A percentile compares a stretch with the other conserved stretches of the same genome.
Conservation (phyloP, 2,888 invertebrate genomes). For the Dryadula phaetusa region DNA sequence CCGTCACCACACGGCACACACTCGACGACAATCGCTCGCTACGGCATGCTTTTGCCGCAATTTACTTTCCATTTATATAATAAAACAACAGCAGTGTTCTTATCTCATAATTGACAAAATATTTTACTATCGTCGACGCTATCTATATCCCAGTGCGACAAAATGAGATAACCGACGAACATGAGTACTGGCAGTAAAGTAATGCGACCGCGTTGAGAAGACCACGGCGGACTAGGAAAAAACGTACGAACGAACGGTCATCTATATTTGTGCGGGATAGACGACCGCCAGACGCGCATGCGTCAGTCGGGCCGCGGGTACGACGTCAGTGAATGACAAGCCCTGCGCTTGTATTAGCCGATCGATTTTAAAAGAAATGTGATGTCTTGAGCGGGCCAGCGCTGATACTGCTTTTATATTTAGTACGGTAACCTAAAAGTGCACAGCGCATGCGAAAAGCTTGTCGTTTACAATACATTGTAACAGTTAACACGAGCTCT, state of each 20-base stretch:
- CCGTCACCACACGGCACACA: constrained; percentile 61
- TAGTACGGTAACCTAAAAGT: constrained; percentile 50
- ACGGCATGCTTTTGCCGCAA: constrained; percentile 66
- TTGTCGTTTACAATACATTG: constrained; percentile 38
- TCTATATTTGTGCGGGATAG: constrained; percentile 78
- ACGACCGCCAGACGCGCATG: constrained; percentile 82
- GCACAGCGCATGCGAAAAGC: constrained; percentile 49
- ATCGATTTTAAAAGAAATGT: constrained; percentile 79
- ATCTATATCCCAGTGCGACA: constrained; percentile 80
- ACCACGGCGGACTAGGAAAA: constrained; percentile 67
- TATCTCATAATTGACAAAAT: constrained; percentile 78
- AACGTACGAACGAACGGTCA: constrained; percentile 69
- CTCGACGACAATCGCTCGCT: constrained; percentile 48
- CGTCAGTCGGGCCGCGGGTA: constrained; percentile 68
- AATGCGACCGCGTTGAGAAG: constrained; percentile 74
- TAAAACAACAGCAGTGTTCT: constrained; percentile 66
- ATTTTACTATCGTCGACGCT: constrained; percentile 69
- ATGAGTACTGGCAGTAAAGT: constrained; percentile 69
- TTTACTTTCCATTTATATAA: constrained; percentile 76
- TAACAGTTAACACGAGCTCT: constrained; percentile 22
- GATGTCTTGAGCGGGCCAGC: constrained; percentile 53
- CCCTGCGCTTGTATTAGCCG: constrained; percentile 75
- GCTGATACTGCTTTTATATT: constrained; percentile 51
- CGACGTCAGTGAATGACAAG: constrained; percentile 82
- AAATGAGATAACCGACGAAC: constrained; percentile 74